These are phyloP conservation scores for Baryphthengus martii DNA, from an alignment of 2,113 vertebrate species.

Conservation along the genomic window DNA sequence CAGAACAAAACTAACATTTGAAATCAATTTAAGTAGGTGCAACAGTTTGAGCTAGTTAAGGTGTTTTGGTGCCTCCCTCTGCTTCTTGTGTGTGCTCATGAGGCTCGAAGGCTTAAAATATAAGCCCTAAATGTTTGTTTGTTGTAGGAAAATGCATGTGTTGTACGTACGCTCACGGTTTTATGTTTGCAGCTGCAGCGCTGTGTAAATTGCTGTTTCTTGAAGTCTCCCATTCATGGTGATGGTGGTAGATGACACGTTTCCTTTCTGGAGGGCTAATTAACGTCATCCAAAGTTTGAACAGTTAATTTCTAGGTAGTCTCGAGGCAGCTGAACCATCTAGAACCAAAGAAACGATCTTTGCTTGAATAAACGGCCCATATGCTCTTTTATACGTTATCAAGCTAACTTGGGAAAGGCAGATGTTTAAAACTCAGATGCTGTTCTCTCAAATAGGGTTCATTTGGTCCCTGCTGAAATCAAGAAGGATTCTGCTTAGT, in stretches of 20 bases:
- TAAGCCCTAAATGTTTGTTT: not conserved
- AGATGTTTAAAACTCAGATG: not conserved
- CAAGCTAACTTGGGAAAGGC: not conserved
- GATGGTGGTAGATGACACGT: not conserved
- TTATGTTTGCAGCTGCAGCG: constrained; percentile 26
- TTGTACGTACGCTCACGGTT: not conserved
- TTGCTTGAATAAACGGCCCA: not conserved
- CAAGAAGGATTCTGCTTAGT: not conserved
- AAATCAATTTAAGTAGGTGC: not conserved
- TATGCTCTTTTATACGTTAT: not conserved
- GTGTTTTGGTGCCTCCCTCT: not conserved
- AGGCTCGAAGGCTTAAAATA: not conserved
- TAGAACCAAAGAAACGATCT: not conserved
- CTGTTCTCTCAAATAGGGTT: not conserved
- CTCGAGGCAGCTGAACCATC: not conserved
- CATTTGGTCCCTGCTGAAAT: not conserved
- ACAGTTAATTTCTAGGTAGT: constrained; percentile 38
- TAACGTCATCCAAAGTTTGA: constrained; percentile 16
- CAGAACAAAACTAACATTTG: not conserved
- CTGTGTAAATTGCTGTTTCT: constrained; percentile 19
- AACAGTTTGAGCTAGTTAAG: not conserved
- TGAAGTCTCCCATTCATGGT: not conserved
- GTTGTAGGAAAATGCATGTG: not conserved
- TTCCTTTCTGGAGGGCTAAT: constrained; percentile 36
- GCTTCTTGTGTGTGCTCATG: not conserved